A percentile compares a stretch with the other conserved stretches of the same genome.
phyloP scores from a whole-genome alignment of 2,797 vertebrate genomes.

The Lindbergichthys nudifrons region DNA sequence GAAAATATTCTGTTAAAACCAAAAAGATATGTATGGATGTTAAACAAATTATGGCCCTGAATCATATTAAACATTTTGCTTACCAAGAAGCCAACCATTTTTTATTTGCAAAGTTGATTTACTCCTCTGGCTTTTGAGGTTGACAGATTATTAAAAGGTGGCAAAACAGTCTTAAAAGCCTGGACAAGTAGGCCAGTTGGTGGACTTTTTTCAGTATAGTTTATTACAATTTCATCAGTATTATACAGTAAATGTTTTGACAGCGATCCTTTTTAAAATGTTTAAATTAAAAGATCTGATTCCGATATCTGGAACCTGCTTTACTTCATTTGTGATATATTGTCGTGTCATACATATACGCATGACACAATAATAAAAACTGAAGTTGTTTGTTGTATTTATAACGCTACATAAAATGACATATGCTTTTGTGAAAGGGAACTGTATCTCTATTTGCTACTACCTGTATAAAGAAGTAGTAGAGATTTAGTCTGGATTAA shows the following conservation, averaged over 20 bases:
- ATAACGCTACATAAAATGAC: slow-evolving; percentile 15
- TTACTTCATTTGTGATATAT: background rate
- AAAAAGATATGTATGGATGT: background rate
- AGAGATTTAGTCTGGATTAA: slow-evolving; percentile 68
- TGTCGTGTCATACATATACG: background rate
- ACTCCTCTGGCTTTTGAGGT: background rate
- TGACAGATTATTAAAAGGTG: background rate
- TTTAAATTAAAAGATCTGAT: background rate
- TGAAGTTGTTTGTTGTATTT: background rate
- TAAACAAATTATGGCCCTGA: background rate
- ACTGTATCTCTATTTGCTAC: background rate
- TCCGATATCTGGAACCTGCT: background rate
- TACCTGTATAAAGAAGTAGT: background rate
- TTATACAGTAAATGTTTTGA: background rate
- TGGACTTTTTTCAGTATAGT: background rate
- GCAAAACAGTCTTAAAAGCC: background rate
- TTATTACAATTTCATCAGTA: background rate
- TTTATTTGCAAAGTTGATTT: background rate
- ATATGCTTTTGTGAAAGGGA: background rate
- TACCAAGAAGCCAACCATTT: background rate
- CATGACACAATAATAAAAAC: slow-evolving; percentile 11
- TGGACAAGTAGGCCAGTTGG: background rate
- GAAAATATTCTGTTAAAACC: background rate
- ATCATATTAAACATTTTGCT: background rate
- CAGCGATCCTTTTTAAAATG: background rate